These are phyloP conservation scores for Octopus bimaculoides DNA, from an alignment of 1,140 invertebrate species.

Conservation along the genomic window DNA sequence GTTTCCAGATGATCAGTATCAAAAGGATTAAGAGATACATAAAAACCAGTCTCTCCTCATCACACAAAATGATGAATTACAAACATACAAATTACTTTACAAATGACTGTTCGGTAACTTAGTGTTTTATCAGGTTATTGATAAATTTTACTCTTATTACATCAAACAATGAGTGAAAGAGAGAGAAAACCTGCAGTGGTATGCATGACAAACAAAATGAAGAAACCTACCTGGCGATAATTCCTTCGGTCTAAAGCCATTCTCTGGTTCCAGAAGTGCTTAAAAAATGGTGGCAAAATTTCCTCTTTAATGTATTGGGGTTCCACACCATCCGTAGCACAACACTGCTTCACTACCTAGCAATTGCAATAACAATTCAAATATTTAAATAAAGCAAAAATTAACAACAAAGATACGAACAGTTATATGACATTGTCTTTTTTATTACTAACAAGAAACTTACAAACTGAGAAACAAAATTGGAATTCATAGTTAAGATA, in stretches of 20 bases:
- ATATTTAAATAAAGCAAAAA: not conserved
- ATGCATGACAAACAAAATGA: no score
- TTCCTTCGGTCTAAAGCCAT: constrained; percentile 98
- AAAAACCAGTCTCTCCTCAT: no score
- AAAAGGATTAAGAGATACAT: no score
- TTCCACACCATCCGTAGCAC: constrained; percentile 99
- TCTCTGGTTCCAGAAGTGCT: constrained; percentile 99
- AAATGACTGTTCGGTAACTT: no score
- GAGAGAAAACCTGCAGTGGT: no score
- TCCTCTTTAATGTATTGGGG: constrained; percentile 99
- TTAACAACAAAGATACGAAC: not conserved
- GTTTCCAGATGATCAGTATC: no score
- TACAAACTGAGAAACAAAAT: not conserved
- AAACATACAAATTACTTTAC: no score
- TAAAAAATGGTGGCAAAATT: constrained; percentile 98
- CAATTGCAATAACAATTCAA: constrained; percentile 29
- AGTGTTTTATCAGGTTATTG: no score
- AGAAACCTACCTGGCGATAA: constrained; percentile 74
- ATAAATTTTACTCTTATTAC: no score
- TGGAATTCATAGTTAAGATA: not conserved
- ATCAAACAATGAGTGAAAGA: no score
- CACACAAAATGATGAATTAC: no score
- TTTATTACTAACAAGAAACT: not conserved
- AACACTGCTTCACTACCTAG: constrained; percentile 99
- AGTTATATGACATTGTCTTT: not conserved